A percentile compares a stretch with the other conserved stretches of the same genome.
Conservation (phyloP, 30 jellyfish, hydroid and myxozoan species). For the Hydractinia symbiolongicarpus region DNA sequence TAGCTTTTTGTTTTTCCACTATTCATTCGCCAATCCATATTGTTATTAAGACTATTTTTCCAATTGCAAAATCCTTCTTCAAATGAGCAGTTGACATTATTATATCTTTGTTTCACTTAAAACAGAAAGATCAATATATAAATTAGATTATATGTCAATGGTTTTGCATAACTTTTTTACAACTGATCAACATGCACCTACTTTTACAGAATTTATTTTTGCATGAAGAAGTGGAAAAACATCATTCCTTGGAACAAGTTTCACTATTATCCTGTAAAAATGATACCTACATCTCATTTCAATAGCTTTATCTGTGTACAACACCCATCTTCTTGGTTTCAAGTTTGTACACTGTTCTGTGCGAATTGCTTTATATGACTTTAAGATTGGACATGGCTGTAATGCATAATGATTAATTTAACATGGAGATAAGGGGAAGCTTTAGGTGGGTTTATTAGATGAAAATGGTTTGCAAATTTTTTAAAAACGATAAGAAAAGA, state of each 20-base stretch:
- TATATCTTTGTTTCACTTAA: slow-evolving; percentile 34
- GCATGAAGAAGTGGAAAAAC: no score
- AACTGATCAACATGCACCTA: no score
- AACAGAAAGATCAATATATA: background rate
- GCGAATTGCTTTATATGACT: slow-evolving; percentile 10
- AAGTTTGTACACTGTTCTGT: slow-evolving; percentile 9
- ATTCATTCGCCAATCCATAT: slow-evolving; percentile 41
- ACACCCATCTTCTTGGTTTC: slow-evolving; percentile 18
- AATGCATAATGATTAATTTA: no score
- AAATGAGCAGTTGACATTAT: slow-evolving; percentile 60
- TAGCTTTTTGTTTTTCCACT: slow-evolving; percentile 69
- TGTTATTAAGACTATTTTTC: slow-evolving; percentile 42
- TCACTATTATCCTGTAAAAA: no score
- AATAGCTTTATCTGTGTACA: slow-evolving; percentile 7
- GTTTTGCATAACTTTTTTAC: background rate
- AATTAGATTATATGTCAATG: background rate
- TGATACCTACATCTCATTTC: slow-evolving; percentile 25
- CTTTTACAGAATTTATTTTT: no score
- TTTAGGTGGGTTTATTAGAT: no score
- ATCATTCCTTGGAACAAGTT: no score
- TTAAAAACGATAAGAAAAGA: no score
- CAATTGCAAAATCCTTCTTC: slow-evolving; percentile 63
- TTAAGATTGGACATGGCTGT: slow-evolving; percentile 21
- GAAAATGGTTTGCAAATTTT: no score
- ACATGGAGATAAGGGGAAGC: no score